Conservation (phyloP, 2,113 vertebrate species). For the Prinia subflava region DNA sequence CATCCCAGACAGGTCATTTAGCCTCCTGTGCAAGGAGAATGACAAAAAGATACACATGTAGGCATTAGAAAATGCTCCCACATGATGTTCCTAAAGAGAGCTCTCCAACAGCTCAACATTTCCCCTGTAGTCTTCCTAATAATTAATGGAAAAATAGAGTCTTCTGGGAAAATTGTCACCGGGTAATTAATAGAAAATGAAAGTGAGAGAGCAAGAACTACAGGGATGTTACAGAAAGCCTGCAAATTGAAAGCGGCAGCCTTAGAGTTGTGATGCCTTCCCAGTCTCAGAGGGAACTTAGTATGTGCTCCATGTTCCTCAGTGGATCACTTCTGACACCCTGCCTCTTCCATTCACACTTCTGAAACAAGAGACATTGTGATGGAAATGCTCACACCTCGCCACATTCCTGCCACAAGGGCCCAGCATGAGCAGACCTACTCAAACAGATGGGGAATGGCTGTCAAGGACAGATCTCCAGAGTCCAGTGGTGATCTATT, state of each 20-base stretch:
- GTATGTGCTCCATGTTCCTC: rapidly evolving
- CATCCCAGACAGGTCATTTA: neutral
- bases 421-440: neutral
- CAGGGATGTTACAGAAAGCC: neutral
- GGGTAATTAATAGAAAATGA: constrained; percentile 60
- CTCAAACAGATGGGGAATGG: neutral
- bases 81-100: constrained; percentile 1
- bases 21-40: neutral
- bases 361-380: constrained; percentile 12
- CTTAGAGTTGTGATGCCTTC: neutral
- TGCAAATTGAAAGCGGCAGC: constrained; percentile 3
- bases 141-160: constrained; percentile 27
- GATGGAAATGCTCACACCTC: neutral
- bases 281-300: neutral
- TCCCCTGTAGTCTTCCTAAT: constrained; percentile 1
- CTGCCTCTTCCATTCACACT: constrained; percentile 10
- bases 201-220: neutral
- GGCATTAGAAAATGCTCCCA: neutral
- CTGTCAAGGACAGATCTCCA: neutral
- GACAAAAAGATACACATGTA: neutral
- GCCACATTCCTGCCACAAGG: neutral
- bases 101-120: neutral
- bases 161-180: constrained; percentile 29
- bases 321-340: neutral
- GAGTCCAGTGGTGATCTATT: neutral